These are phyloP conservation scores for Melanotaenia boesemani DNA, from an alignment of 2,797 vertebrate species.

Conservation along the genomic window DNA sequence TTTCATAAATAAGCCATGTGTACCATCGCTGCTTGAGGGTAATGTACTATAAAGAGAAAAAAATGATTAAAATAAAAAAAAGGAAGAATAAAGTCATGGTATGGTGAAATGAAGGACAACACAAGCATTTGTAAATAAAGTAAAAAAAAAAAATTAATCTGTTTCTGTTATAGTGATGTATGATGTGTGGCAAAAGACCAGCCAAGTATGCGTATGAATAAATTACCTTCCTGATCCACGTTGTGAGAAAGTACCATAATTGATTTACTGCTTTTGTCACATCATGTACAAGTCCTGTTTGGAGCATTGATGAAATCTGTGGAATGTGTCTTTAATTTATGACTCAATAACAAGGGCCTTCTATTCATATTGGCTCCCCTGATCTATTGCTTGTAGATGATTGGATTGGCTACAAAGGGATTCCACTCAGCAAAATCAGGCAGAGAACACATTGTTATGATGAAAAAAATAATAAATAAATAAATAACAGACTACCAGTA, in stretches of 20 bases:
- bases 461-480: not conserved
- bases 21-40: not conserved
- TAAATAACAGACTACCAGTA: not conserved
- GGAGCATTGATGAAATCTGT: constrained; percentile 47
- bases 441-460: constrained; percentile 44
- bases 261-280: constrained; percentile 66
- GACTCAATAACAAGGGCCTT: constrained; percentile 59
- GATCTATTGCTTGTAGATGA: constrained; percentile 61
- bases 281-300: constrained; percentile 48
- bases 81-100: no score
- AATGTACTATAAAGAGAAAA: not conserved
- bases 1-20: not conserved
- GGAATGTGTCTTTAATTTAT: constrained; percentile 73
- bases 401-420: constrained; percentile 57
- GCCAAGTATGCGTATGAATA: constrained; percentile 40
- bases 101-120: no score
- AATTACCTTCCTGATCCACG: constrained; percentile 39
- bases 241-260: constrained; percentile 39
- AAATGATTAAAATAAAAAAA: no score
- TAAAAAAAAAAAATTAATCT: no score
- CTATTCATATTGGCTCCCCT: constrained; percentile 68
- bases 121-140: no score
- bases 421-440: constrained; percentile 50
- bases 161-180: not conserved
- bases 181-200: not conserved